Evolutionary conservation across 2,888 invertebrate species (phyloP).

Genomic region (Tipula helvola): DNA sequence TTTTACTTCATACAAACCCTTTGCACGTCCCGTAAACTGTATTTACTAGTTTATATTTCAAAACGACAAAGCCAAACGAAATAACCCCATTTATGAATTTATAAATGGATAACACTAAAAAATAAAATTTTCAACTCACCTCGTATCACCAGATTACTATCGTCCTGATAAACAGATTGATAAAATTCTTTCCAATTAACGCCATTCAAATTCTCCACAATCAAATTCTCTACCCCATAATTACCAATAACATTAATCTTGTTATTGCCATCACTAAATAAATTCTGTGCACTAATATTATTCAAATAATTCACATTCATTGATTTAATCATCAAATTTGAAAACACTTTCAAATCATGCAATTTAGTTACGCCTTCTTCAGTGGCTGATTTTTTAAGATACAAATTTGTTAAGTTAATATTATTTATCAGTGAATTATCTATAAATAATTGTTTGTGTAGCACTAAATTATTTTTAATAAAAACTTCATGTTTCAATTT

Average conservation of each 20-base stretch:
- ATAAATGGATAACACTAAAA: too few relatives aligned
- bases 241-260: background rate
- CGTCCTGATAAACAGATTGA: background rate
- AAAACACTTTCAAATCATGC: background rate
- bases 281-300: background rate
- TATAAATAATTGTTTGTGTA: background rate
- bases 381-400: background rate
- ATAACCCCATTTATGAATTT: too few relatives aligned
- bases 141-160: background rate
- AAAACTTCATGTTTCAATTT: background rate
- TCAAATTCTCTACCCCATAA: background rate
- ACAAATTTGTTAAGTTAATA: background rate
- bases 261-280: background rate
- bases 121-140: background rate
- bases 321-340: background rate
- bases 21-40: too few relatives aligned
- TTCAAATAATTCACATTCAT: background rate
- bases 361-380: background rate
- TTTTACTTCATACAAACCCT: too few relatives aligned
- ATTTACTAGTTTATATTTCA: too few relatives aligned
- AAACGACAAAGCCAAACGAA: too few relatives aligned
- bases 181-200: background rate
- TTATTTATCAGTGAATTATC: background rate
- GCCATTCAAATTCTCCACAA: background rate
- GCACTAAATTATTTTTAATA: background rate